Conservation (phyloP, 2,888 invertebrate species). For the Sarcophaga subvicina region DNA sequence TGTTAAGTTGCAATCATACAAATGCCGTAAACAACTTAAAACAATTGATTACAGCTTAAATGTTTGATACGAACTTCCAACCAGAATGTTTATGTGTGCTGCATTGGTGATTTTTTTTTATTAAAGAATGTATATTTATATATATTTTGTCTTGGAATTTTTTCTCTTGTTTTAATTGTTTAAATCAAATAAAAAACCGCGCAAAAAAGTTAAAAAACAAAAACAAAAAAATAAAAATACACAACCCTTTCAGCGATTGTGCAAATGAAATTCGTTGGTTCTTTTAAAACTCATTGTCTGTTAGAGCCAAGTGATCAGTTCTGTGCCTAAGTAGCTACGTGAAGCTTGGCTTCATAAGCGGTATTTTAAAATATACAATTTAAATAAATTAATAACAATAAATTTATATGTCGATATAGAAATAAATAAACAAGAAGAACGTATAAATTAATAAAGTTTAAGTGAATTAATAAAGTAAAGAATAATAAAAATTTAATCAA, state of each 20-base stretch:
- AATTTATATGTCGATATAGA: slow-evolving; percentile 7
- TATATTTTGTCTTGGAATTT: background rate
- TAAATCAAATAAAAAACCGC: slow-evolving; percentile 14
- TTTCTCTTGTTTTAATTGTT: slow-evolving; percentile 58
- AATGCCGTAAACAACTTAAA: background rate
- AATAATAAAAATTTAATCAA: slow-evolving; percentile 2
- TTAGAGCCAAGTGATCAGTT: slow-evolving; percentile 63
- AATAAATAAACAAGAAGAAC: slow-evolving; percentile 39
- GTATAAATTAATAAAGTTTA: slow-evolving; percentile 31
- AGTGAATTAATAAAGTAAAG: slow-evolving; percentile 49
- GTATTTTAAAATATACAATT: slow-evolving; percentile 43
- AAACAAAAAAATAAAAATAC: slow-evolving; percentile 23
- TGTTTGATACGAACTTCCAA: slow-evolving; percentile 46
- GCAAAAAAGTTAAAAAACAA: slow-evolving; percentile 27
- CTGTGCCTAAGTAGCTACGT: slow-evolving; percentile 57
- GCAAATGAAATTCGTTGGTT: slow-evolving; percentile 52
- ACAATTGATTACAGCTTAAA: background rate
- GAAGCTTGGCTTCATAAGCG: slow-evolving; percentile 66
- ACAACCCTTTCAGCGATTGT: slow-evolving; percentile 60
- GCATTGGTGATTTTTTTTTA: slow-evolving; percentile 28
- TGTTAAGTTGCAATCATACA: background rate
- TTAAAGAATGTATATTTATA: slow-evolving; percentile 35
- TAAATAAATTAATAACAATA: slow-evolving; percentile 1
- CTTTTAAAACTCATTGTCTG: slow-evolving; percentile 67
- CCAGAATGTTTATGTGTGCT: slow-evolving; percentile 50